phyloP scores from a whole-genome alignment of 2,888 invertebrate genomes.

The Sycophila texana region DNA sequence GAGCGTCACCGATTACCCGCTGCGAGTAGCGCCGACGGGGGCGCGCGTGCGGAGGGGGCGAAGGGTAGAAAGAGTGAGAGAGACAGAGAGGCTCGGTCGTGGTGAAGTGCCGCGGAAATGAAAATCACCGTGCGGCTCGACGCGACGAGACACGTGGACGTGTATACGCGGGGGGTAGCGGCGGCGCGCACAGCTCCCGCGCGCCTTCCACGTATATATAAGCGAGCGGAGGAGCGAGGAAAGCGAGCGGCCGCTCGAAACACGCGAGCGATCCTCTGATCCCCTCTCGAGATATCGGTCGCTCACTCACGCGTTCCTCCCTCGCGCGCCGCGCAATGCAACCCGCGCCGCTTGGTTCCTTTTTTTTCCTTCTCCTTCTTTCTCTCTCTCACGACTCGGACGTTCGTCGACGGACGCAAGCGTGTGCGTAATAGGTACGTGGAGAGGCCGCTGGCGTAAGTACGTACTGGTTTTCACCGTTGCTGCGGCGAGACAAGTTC shows the following conservation, averaged over 20 bases:
- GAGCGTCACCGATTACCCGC: conserved; percentile 26
- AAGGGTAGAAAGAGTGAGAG: background rate
- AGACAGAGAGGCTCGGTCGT: conserved; percentile 54
- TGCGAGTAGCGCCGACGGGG: background rate
- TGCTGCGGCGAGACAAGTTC: conserved; percentile 55
- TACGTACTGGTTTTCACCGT: background rate
- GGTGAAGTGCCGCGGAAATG: conserved; percentile 72
- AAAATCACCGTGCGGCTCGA: conserved; percentile 71
- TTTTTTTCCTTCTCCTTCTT: conserved; percentile 25
- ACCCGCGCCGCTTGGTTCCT: conserved; percentile 57
- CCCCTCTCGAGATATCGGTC: conserved; percentile 75
- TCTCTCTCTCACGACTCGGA: conserved; percentile 16
- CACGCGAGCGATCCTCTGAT: conserved; percentile 76
- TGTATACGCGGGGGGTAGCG: conserved; percentile 56
- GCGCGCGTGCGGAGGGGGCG: background rate
- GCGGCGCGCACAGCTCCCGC: background rate
- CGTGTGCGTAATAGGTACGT: too few species aligned
- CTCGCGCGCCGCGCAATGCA: conserved; percentile 62
- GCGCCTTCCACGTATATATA: background rate
- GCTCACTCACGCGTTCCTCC: conserved; percentile 73
- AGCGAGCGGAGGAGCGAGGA: conserved; percentile 64
- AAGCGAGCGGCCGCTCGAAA: conserved; percentile 70
- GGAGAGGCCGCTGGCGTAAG: too few species aligned
- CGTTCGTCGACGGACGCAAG: background rate
- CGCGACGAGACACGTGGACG: conserved; percentile 72